Conservation (phyloP, 2,888 invertebrate species). For the Morpho helenor region DNA sequence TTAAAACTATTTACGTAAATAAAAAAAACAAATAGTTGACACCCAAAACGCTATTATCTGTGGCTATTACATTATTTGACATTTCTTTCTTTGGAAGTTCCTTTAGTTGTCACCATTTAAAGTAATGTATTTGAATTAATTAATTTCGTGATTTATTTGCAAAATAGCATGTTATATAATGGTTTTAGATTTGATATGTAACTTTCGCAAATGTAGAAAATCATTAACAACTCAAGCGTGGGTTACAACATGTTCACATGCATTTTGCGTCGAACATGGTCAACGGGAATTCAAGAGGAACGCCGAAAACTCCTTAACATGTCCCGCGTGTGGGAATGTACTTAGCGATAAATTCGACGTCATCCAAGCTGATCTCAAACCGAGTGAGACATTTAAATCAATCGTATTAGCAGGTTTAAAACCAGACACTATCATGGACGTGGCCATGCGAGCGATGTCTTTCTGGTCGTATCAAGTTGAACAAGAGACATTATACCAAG, state of each 20-base stretch:
- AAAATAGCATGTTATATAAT: constrained; percentile 30
- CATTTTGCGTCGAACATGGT: constrained; percentile 76
- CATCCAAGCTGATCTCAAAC: constrained; percentile 72
- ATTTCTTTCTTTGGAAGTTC: too few relatives aligned
- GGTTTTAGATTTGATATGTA: constrained; percentile 70
- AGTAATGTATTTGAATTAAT: too few relatives aligned
- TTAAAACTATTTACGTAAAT: too few relatives aligned
- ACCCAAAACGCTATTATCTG: too few relatives aligned
- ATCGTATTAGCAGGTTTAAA: constrained; percentile 75
- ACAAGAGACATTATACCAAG: constrained; percentile 72
- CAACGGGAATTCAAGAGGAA: constrained; percentile 69
- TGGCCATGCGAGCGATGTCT: constrained; percentile 76
- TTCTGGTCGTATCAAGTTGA: constrained; percentile 77
- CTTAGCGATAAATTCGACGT: constrained; percentile 74
- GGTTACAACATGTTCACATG: constrained; percentile 77
- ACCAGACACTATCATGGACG: constrained; percentile 75
- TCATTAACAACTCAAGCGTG: constrained; percentile 67
- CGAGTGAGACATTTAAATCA: constrained; percentile 73
- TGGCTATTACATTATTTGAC: too few relatives aligned
- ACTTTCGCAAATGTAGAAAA: constrained; percentile 74
- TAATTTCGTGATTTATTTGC: constrained; percentile 1
- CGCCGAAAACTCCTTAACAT: constrained; percentile 62
- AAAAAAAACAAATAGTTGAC: too few relatives aligned
- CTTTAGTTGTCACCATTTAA: too few relatives aligned
- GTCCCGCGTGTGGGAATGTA: constrained; percentile 73